phyloP scores from a whole-genome alignment of 2,888 invertebrate genomes.

The Theretra japonica region DNA sequence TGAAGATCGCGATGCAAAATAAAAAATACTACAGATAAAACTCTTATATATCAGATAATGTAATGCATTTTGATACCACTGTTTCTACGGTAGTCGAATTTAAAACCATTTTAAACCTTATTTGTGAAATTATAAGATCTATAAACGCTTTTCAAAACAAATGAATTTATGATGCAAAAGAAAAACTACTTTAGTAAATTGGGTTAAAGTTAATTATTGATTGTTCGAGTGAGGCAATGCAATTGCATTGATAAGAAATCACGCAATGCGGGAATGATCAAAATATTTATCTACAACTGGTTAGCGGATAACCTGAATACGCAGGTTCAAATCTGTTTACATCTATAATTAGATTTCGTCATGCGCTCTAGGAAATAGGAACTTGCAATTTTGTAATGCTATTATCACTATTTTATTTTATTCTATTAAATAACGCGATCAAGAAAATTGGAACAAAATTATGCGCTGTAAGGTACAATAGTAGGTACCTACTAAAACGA shows the following conservation, averaged over 20 bases:
- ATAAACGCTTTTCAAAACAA: neutral
- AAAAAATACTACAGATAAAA: neutral
- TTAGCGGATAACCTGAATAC: neutral
- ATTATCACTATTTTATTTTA: too few species aligned
- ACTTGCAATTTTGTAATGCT: too few species aligned
- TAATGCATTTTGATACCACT: slow-evolving; percentile 5
- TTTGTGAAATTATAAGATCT: neutral
- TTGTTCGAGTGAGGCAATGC: neutral
- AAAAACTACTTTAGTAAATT: neutral
- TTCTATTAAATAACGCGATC: too few species aligned
- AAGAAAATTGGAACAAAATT: too few species aligned
- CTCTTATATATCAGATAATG: neutral
- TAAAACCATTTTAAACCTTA: neutral
- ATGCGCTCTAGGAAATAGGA: neutral
- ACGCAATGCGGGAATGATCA: slow-evolving; percentile 11
- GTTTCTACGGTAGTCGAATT: neutral
- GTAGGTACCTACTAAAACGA: too few species aligned
- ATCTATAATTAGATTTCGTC: slow-evolving; percentile 5
- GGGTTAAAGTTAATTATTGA: neutral
- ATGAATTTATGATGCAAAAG: neutral
- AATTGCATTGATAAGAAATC: slow-evolving; percentile 2
- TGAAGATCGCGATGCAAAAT: neutral
- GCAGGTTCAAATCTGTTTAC: neutral
- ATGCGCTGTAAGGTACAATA: too few species aligned
- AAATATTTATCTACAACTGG: slow-evolving; percentile 1